phyloP scores from a whole-genome alignment of 2,888 invertebrate species.

The Ennomos quercinarius region DNA sequence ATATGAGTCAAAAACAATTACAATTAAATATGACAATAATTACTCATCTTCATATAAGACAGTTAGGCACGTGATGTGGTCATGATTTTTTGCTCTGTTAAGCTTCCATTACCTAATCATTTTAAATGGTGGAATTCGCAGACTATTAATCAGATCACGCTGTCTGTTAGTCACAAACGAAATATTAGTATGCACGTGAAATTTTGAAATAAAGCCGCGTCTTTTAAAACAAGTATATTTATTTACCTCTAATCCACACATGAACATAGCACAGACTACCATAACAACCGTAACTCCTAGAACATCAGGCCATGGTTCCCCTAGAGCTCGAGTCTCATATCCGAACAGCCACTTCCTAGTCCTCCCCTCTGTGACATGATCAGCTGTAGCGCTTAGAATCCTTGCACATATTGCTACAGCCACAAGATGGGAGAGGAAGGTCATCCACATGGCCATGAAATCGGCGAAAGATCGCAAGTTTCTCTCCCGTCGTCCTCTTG shows the following conservation, averaged over 20 bases:
- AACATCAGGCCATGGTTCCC: constrained; percentile 88
- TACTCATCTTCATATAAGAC: constrained; percentile 21
- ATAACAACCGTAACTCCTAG: constrained; percentile 86
- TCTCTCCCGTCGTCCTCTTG: constrained; percentile 72
- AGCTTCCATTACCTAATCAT: constrained; percentile 24
- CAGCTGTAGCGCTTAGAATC: constrained; percentile 86
- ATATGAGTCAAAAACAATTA: constrained; percentile 9
- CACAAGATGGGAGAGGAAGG: constrained; percentile 84
- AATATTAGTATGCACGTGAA: neutral
- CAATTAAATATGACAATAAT: constrained; percentile 6
- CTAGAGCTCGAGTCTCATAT: constrained; percentile 83
- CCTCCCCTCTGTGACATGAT: constrained; percentile 86
- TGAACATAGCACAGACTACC: constrained; percentile 86
- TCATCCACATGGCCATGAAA: constrained; percentile 87
- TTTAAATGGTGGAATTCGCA: constrained; percentile 39
- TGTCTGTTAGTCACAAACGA: constrained; percentile 15
- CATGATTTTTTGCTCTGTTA: constrained; percentile 28
- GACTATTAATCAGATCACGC: constrained; percentile 33
- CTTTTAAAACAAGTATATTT: neutral
- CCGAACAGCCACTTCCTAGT: constrained; percentile 87
- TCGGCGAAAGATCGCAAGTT: constrained; percentile 82
- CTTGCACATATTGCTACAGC: constrained; percentile 87
- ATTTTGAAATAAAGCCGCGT: neutral
- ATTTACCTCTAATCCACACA: constrained; percentile 85
- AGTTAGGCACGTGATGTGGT: constrained; percentile 25